These are phyloP conservation scores for Calcarius lapponicus DNA, from an alignment of 2,797 vertebrate genomes.

Conservation along the genomic window DNA sequence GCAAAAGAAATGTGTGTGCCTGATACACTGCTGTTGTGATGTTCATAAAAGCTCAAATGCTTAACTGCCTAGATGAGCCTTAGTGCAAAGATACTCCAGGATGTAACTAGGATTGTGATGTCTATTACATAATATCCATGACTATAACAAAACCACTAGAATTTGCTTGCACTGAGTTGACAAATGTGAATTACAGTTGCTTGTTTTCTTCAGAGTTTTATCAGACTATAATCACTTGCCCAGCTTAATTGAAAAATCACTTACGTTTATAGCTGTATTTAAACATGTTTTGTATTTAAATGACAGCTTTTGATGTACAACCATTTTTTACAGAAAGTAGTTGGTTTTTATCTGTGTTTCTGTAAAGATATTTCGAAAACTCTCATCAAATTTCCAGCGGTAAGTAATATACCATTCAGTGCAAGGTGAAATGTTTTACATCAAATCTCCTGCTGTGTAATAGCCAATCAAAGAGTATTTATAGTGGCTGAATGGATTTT, in stretches of 20 bases:
- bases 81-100: neutral
- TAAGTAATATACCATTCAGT: constrained; percentile 73
- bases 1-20: neutral
- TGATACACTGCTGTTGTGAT: neutral
- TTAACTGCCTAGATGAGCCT: neutral
- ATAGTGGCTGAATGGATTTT: constrained; percentile 73
- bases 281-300: constrained; percentile 76
- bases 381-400: constrained; percentile 70
- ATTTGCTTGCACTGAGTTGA: constrained; percentile 25
- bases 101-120: constrained; percentile 9
- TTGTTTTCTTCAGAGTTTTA: constrained; percentile 65
- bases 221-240: constrained; percentile 64
- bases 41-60: neutral
- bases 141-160: constrained; percentile 12
- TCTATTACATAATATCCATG: neutral
- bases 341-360: constrained; percentile 73
- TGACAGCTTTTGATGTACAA: constrained; percentile 70
- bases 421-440: constrained; percentile 75
- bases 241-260: constrained; percentile 74
- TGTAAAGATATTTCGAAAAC: constrained; percentile 73
- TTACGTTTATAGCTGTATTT: constrained; percentile 70
- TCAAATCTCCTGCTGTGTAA: constrained; percentile 75
- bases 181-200: constrained; percentile 54
- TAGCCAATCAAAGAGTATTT: constrained; percentile 76
- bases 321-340: constrained; percentile 70